A percentile compares a stretch with the other conserved stretches of the same genome.
phyloP scores from a whole-genome alignment of 1,140 invertebrate species.

The Zaprionus ghesquierei region DNA sequence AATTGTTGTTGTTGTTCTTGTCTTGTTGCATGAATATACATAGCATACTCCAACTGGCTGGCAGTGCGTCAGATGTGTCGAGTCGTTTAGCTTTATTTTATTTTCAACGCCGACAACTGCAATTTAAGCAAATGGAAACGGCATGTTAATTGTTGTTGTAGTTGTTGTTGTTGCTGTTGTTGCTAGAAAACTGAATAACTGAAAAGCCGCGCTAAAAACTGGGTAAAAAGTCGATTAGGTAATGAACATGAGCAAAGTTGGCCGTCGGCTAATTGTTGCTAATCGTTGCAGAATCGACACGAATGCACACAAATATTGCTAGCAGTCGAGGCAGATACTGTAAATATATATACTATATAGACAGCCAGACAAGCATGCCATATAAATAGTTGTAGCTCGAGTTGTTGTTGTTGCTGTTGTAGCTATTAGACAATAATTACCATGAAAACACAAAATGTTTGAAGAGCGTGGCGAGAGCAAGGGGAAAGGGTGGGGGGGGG shows the following conservation, averaged over 20 bases:
- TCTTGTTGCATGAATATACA: slow-evolving; percentile 48
- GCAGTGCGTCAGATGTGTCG: slow-evolving; percentile 34
- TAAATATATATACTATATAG: neutral
- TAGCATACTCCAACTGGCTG: no score
- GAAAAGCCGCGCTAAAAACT: slow-evolving; percentile 15
- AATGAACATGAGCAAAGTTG: slow-evolving; percentile 60
- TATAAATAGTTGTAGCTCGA: neutral
- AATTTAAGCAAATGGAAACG: slow-evolving; percentile 61
- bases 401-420: neutral
- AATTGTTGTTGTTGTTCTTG: slow-evolving; percentile 5
- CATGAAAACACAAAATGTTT: slow-evolving; percentile 56
- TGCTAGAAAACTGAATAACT: slow-evolving; percentile 22
- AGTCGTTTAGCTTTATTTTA: slow-evolving; percentile 42
- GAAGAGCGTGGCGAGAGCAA: neutral
- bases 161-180: neutral
- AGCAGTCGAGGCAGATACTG: neutral
- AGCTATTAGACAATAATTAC: slow-evolving; percentile 61
- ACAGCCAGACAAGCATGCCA: neutral
- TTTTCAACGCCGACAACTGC: slow-evolving; percentile 25
- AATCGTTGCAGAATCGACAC: slow-evolving; percentile 73
- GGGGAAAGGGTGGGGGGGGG: neutral
- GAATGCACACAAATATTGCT: slow-evolving; percentile 27
- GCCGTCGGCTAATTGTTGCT: slow-evolving; percentile 68
- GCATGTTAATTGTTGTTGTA: slow-evolving; percentile 66
- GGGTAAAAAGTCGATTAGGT: slow-evolving; percentile 64